Conservation (phyloP, 2,797 vertebrate genomes). For the Gambelia wislizenii region DNA sequence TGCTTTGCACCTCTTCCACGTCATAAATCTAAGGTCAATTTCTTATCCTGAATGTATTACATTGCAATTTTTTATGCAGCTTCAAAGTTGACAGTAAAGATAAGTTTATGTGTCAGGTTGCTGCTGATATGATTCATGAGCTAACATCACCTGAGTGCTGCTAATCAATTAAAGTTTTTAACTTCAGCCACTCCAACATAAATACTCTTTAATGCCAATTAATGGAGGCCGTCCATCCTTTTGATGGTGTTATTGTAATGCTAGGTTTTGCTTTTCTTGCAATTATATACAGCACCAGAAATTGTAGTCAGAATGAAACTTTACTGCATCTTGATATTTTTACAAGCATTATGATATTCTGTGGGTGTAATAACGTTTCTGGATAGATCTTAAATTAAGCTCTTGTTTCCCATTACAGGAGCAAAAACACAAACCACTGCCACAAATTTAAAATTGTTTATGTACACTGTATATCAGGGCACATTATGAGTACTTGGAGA, state of each 20-base stretch:
- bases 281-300: conserved; percentile 34
- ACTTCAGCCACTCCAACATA: conserved; percentile 67
- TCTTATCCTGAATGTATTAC: conserved; percentile 46
- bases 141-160: conserved; percentile 60
- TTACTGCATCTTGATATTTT: conserved; percentile 33
- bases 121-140: conserved; percentile 61
- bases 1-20: conserved; percentile 57
- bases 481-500: conserved; percentile 46
- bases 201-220: conserved; percentile 74
- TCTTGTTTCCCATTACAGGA: conserved; percentile 44
- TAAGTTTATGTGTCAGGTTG: conserved; percentile 62
- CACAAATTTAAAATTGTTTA: conserved; percentile 49
- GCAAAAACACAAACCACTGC: neutral
- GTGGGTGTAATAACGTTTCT: conserved; percentile 51
- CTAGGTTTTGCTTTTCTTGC: conserved; percentile 40
- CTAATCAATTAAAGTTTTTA: conserved; percentile 72
- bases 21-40: conserved; percentile 73
- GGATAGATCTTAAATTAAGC: conserved; percentile 67
- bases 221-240: conserved; percentile 58
- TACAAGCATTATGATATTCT: conserved; percentile 33
- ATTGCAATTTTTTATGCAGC: neutral
- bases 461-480: conserved; percentile 34
- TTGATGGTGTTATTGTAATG: conserved; percentile 45
- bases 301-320: conserved; percentile 35
- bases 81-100: conserved; percentile 49